Evolutionary conservation across 2,888 invertebrate genomes (phyloP).

Genomic region (Mongoloraphidia duomilia): DNA sequence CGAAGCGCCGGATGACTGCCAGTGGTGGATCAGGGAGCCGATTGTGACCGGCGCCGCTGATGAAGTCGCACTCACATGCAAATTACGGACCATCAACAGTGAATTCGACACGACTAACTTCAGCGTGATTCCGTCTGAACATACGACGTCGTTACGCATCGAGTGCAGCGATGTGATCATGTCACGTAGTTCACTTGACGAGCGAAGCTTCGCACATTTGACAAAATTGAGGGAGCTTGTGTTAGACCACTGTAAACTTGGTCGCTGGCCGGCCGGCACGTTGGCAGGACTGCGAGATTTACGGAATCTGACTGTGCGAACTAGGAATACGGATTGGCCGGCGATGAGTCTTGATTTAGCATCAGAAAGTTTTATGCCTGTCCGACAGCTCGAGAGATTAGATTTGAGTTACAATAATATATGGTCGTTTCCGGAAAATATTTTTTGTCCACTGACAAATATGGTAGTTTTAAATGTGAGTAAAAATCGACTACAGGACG

Average conservation of each 20-base stretch:
- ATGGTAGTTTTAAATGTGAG: constrained; percentile 72
- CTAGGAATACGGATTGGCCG: constrained; percentile 73
- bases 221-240: constrained; percentile 64
- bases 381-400: constrained; percentile 65
- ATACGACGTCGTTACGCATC: constrained; percentile 63
- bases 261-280: constrained; percentile 65
- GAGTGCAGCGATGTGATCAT: constrained; percentile 68
- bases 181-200: constrained; percentile 64
- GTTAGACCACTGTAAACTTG: constrained; percentile 76
- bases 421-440: constrained; percentile 74
- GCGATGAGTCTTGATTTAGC: constrained; percentile 73
- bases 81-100: constrained; percentile 72
- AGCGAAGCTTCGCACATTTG: constrained; percentile 66
- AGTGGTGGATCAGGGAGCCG: constrained; percentile 55
- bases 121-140: constrained; percentile 71
- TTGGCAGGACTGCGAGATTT: constrained; percentile 67
- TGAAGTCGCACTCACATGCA: constrained; percentile 64
- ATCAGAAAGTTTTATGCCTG: constrained; percentile 59
- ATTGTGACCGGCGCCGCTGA: constrained; percentile 38
- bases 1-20: constrained; percentile 77
- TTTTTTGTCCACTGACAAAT: constrained; percentile 71
- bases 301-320: constrained; percentile 70
- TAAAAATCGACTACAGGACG: constrained; percentile 75
- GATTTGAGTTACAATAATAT: constrained; percentile 81
- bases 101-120: constrained; percentile 81